Conservation (phyloP, 1,140 invertebrate genomes). For the Lucilia sericata region DNA sequence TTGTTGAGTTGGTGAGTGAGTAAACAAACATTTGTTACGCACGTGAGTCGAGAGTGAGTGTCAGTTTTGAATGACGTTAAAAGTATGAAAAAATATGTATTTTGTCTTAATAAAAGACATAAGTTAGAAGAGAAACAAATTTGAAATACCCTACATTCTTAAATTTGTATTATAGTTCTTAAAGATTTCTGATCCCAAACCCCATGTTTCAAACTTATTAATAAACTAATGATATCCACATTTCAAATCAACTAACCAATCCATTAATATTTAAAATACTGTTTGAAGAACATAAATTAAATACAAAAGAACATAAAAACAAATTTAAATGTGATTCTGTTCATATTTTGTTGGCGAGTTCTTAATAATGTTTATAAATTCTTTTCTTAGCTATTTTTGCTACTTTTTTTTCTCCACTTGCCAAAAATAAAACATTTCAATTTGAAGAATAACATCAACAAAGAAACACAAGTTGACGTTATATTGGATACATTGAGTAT, state of each 20-base stretch:
- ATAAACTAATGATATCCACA: no score
- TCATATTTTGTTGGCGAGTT: neutral
- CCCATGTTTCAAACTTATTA: no score
- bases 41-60: neutral
- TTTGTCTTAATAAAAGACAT: neutral
- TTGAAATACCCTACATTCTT: neutral
- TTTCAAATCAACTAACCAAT: no score
- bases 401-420: neutral
- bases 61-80: neutral
- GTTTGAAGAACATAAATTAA: neutral
- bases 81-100: neutral
- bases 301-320: neutral
- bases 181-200: no score
- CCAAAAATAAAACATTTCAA: conserved; percentile 2
- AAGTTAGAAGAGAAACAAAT: neutral
- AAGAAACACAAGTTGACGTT: neutral
- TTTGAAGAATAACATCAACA: neutral
- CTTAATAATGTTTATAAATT: neutral
- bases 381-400: neutral
- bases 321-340: neutral
- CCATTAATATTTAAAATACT: neutral
- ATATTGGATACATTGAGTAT: neutral
- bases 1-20: neutral
- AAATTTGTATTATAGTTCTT: no score
- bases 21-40: neutral